These are phyloP conservation scores for Eristalis tenax DNA, from an alignment of 2,888 invertebrate species.

Conservation along the genomic window DNA sequence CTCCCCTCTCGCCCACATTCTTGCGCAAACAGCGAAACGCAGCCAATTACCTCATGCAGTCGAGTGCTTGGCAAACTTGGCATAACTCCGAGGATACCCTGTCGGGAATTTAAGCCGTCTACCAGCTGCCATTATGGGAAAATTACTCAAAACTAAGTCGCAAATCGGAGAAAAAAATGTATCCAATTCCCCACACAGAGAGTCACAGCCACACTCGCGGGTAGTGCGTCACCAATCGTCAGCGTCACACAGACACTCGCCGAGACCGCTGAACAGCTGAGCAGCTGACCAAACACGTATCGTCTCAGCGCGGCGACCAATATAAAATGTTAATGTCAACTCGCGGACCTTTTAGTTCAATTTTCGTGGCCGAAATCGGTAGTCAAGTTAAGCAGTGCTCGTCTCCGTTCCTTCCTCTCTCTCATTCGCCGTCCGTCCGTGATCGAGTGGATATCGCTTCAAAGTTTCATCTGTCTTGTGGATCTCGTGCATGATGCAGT, in stretches of 20 bases:
- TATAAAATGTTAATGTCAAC: conserved; percentile 69
- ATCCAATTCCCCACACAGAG: background rate
- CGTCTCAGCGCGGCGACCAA: conserved; percentile 8
- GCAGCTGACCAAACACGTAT: conserved; percentile 54
- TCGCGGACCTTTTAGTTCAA: conserved; percentile 68
- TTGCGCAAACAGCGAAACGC: conserved; percentile 38
- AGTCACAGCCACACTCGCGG: background rate
- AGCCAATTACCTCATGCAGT: conserved; percentile 41
- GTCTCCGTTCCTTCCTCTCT: background rate
- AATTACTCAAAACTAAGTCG: conserved; percentile 30
- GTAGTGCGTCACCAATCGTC: background rate
- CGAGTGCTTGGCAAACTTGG: background rate
- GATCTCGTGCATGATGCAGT: conserved; percentile 36
- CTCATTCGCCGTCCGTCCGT: background rate
- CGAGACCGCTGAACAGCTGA: conserved; percentile 7
- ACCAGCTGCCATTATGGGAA: conserved; percentile 18
- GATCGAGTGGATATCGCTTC: background rate
- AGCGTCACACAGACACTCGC: conserved; percentile 23
- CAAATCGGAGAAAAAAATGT: background rate
- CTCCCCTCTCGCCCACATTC: background rate
- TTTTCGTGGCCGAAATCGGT: conserved; percentile 67
- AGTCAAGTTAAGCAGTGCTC: conserved; percentile 53
- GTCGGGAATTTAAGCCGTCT: background rate
- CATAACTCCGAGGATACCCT: conserved; percentile 28
- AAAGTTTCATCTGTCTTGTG: conserved; percentile 1